Evolutionary conservation across 1,140 invertebrate species (phyloP).

Genomic region (Drosophila seguyi): DNA sequence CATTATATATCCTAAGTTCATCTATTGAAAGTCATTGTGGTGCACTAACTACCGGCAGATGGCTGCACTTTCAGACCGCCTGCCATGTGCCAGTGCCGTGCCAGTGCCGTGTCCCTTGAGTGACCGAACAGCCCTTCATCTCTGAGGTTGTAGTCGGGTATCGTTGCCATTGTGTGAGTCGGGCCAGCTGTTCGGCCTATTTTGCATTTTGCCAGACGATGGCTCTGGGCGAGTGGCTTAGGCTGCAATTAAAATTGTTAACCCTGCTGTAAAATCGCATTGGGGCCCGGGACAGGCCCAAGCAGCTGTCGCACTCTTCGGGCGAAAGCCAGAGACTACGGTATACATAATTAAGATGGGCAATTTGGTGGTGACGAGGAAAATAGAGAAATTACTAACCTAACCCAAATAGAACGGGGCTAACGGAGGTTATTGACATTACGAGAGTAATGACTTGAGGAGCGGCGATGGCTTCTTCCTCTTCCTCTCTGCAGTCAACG

Average conservation of each 20-base stretch:
- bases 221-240: constrained; percentile 39
- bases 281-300: constrained; percentile 27
- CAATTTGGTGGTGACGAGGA: constrained; percentile 49
- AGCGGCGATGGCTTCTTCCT: background rate
- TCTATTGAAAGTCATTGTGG: constrained; percentile 52
- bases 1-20: constrained; percentile 50
- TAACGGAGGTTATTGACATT: constrained; percentile 72
- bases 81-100: constrained; percentile 4
- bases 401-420: constrained; percentile 39
- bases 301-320: constrained; percentile 34
- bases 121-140: constrained; percentile 3
- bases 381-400: constrained; percentile 41
- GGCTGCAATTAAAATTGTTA: constrained; percentile 74
- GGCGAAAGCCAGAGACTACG: constrained; percentile 24
- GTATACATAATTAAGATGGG: constrained; percentile 68
- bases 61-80: constrained; percentile 36
- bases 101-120: constrained; percentile 8
- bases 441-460: constrained; percentile 26
- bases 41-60: constrained; percentile 47
- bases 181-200: constrained; percentile 63
- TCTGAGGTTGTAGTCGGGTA: background rate
- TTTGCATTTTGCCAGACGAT: constrained; percentile 50
- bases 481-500: constrained; percentile 14
- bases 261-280: constrained; percentile 73
- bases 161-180: constrained; percentile 34